phyloP scores from a whole-genome alignment of 92 coral and sea anemone species.

The Zoanthus solanderi region DNA sequence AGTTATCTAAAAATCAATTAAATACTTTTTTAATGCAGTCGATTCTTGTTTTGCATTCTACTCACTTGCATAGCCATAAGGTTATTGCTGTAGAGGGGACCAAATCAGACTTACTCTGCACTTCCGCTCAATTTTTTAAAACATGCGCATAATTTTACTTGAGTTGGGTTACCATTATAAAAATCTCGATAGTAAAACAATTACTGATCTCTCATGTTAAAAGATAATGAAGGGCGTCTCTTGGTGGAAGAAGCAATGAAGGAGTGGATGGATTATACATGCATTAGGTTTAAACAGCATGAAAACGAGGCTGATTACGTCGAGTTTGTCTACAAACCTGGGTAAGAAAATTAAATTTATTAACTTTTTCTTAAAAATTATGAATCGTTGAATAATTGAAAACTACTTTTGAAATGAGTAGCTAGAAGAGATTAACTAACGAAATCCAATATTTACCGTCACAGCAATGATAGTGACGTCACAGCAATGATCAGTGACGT shows the following conservation, averaged over 20 bases:
- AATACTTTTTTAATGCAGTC: no score
- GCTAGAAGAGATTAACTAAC: no score
- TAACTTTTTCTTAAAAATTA: no score
- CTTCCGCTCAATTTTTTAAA: no score
- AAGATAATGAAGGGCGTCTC: slow-evolving; percentile 39
- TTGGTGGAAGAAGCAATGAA: slow-evolving; percentile 42
- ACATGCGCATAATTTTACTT: no score
- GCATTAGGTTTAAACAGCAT: slow-evolving; percentile 29
- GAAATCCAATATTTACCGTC: not conserved
- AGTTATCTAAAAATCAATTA: not conserved
- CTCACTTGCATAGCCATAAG: no score
- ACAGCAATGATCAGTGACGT: not conserved
- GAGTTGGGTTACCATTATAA: no score
- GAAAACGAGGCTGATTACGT: slow-evolving; percentile 37
- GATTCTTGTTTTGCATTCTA: no score
- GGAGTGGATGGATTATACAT: slow-evolving; percentile 31
- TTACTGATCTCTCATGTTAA: not conserved
- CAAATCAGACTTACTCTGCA: no score
- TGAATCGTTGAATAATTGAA: not conserved
- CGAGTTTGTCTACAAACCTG: slow-evolving; percentile 44
- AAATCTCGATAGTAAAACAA: not conserved
- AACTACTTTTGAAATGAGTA: not conserved
- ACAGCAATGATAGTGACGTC: not conserved
- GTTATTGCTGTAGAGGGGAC: no score
- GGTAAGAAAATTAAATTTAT: not conserved